A percentile compares a stretch with the other conserved stretches of the same genome.
Conservation (phyloP, 2,113 vertebrate genomes). For the Oenanthe melanoleuca region DNA sequence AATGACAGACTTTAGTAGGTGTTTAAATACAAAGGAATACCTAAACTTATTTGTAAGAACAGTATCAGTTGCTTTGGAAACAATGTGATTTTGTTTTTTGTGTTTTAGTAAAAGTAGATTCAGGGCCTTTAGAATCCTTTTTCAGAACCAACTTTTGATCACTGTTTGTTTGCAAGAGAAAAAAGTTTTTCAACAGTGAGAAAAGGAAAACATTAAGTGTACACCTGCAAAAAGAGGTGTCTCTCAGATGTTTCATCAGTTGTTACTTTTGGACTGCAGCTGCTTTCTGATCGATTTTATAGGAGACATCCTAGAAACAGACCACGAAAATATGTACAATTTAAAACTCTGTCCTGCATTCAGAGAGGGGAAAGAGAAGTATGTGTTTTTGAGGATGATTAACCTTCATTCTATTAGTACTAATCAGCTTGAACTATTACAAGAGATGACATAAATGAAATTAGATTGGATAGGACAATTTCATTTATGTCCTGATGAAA, state of each 20-base stretch:
- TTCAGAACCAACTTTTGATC: background rate
- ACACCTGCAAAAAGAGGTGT: background rate
- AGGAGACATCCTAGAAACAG: background rate
- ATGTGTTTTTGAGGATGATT: background rate
- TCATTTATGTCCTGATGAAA: background rate
- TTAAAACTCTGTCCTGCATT: background rate
- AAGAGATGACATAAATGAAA: background rate
- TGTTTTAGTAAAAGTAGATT: background rate
- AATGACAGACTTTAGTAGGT: background rate
- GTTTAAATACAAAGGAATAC: background rate
- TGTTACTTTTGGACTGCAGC: background rate
- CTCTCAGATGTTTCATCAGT: background rate
- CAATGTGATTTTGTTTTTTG: background rate
- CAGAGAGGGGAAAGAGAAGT: fast-evolving
- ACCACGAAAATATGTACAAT: background rate
- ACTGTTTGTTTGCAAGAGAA: background rate
- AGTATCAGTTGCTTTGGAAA: background rate
- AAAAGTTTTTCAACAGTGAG: background rate
- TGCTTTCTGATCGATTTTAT: background rate
- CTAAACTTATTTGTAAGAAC: background rate
- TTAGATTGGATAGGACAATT: background rate
- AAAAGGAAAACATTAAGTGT: background rate
- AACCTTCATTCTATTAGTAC: background rate
- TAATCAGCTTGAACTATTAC: background rate
- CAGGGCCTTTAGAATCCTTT: background rate